These are phyloP conservation scores for Microplitis manilae DNA, from an alignment of 2,888 invertebrate species.

Conservation along the genomic window DNA sequence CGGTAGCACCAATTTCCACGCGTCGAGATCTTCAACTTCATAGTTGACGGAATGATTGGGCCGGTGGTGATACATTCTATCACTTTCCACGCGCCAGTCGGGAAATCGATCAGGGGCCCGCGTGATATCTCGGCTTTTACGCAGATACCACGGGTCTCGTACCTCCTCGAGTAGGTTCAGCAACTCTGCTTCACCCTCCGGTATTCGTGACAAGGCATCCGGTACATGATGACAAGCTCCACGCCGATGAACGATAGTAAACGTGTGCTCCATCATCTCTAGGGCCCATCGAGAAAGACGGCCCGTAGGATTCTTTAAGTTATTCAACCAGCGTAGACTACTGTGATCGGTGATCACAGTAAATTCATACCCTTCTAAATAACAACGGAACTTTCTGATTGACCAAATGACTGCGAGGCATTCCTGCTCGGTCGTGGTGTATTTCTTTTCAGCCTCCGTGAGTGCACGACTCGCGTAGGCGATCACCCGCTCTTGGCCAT, in stretches of 20 bases:
- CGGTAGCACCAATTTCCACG: slow-evolving; percentile 48
- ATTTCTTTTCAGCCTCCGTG: slow-evolving; percentile 39
- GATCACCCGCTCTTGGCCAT: slow-evolving; percentile 12
- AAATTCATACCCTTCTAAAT: slow-evolving; percentile 51
- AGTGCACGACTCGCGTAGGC: slow-evolving; percentile 47
- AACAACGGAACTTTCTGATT: slow-evolving; percentile 49
- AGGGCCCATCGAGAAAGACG: slow-evolving; percentile 49
- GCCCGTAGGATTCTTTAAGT: slow-evolving; percentile 48
- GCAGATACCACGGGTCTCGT: no score
- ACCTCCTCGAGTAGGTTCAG: no score
- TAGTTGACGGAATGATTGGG: no score
- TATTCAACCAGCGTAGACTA: slow-evolving; percentile 50
- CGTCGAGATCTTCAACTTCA: slow-evolving; percentile 34
- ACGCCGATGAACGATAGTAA: slow-evolving; percentile 4
- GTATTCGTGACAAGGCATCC: slow-evolving; percentile 41
- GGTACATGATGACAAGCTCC: slow-evolving; percentile 31
- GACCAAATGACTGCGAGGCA: slow-evolving; percentile 30
- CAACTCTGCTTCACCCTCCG: not conserved
- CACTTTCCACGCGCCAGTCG: no score
- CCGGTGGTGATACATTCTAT: no score
- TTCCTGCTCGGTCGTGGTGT: slow-evolving; percentile 44
- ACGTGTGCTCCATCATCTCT: slow-evolving; percentile 40
- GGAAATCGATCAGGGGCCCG: not conserved
- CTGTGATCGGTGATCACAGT: slow-evolving; percentile 53
- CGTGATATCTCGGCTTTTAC: no score